phyloP scores from a whole-genome alignment of 2,888 invertebrate species.

The Athalia cordata region DNA sequence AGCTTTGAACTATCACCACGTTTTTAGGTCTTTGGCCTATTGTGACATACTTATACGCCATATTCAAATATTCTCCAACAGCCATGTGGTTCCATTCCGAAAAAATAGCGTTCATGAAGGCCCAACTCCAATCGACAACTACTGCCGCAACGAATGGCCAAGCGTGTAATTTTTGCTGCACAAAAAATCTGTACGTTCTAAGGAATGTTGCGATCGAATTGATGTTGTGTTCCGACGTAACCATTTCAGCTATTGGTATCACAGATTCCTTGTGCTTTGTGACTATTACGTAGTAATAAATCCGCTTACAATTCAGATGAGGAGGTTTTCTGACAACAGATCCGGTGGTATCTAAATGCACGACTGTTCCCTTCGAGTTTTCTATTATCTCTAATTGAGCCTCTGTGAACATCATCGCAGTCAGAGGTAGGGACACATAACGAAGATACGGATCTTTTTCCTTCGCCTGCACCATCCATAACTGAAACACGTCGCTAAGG shows the following conservation, averaged over 20 bases:
- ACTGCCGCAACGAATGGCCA: constrained; percentile 16
- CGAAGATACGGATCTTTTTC: constrained; percentile 42
- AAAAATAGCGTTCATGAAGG: not conserved
- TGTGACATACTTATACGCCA: not conserved
- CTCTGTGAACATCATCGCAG: constrained; percentile 43
- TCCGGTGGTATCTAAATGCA: constrained; percentile 51
- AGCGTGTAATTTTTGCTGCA: not conserved
- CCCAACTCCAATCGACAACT: constrained; percentile 23
- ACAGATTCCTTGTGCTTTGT: constrained; percentile 6
- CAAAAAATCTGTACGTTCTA: not conserved
- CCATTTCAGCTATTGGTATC: constrained; percentile 16
- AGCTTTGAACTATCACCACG: constrained; percentile 46
- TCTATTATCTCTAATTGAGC: constrained; percentile 16
- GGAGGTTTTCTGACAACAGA: constrained; percentile 45
- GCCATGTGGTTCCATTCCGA: not conserved
- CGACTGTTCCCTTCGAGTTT: not conserved
- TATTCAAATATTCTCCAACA: not conserved
- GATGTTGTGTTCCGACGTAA: not conserved
- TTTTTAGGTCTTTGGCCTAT: constrained; percentile 6
- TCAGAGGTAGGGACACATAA: constrained; percentile 38
- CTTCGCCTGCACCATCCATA: constrained; percentile 17
- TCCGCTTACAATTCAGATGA: constrained; percentile 44
- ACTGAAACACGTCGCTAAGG: constrained; percentile 45
- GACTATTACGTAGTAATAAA: constrained; percentile 47
- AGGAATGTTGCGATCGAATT: not conserved